Base-by-base conservation (phyloP, 2,888 invertebrate genomes). In the Chaetoderma sp. region DNA sequence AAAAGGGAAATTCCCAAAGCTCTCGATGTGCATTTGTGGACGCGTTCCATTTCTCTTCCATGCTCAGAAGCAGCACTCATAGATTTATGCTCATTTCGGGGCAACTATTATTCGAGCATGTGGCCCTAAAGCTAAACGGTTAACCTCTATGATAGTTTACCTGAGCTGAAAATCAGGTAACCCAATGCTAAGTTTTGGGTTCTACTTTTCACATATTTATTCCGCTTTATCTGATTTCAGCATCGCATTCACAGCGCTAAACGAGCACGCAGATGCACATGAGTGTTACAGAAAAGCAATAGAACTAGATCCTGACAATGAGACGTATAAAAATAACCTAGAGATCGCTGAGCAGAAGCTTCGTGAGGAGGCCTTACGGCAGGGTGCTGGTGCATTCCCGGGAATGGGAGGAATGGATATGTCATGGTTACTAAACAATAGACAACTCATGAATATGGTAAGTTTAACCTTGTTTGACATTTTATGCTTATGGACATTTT, bases 251-350 rank as follows among this genome's bases (percentile, higher is more conserved):
- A 81, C 82, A 52, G 81, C 83, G 13, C 65, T 96, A 69, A 92
- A 93, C 67, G 91, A 92, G 75, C 93, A 93, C 84, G 90, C 91
- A 65, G 93, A 95, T 82, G 97, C 98, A 0, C 91, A 92, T 68
- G 90, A 92, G 60, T 93, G 95, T 16, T 98, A 95, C 87, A 90
- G 91, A 70, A 93, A 93, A 78, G 98, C 98, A 1, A 88, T 94
- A 39, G 92, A 94, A 82, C 88, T 97, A 71, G 98, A 99, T 81
- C 97, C 98, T 0, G 92, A 92, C 47, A 98, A 98, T 87, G 93
- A 93, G 70, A 94, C 93, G 76, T 96, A 96, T 86, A 91, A 91
- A 71, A 93, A 92, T 83, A 97, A 97, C 88, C 87, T 97, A 72
- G 91, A 91, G 76, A 89, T 95, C 45, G 92, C 95, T 0, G 93